Evolutionary conservation across 2,797 vertebrate species (phyloP).

Genomic region (Heteromormyrus szaboi): DNA sequence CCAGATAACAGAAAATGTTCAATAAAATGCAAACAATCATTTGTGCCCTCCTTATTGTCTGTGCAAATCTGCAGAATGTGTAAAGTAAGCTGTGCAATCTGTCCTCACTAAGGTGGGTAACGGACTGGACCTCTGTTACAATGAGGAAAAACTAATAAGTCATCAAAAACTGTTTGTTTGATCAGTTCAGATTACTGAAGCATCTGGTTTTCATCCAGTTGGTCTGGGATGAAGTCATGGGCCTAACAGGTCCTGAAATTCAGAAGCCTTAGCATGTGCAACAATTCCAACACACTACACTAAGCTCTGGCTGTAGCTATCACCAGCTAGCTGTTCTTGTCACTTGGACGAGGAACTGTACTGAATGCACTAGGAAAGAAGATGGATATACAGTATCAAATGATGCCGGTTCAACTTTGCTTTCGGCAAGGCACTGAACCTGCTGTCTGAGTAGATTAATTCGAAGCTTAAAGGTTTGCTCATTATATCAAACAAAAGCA

Average conservation of each 20-base stretch:
- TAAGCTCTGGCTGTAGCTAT: neutral
- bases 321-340: neutral
- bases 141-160: neutral
- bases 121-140: neutral
- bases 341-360: neutral
- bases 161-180: neutral
- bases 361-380: neutral
- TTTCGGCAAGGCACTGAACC: neutral
- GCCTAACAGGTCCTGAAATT: neutral
- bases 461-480: neutral
- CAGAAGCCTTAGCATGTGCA: neutral
- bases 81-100: neutral
- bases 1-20: neutral
- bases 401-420: neutral
- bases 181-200: neutral
- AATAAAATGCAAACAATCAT: neutral
- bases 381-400: neutral
- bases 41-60: neutral
- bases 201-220: neutral
- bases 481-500: neutral
- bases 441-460: neutral
- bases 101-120: neutral
- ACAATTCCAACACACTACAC: neutral
- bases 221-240: neutral
- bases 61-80: neutral